These are phyloP conservation scores for Calidris pygmaea DNA, from an alignment of 2,113 vertebrate species.

Conservation along the genomic window DNA sequence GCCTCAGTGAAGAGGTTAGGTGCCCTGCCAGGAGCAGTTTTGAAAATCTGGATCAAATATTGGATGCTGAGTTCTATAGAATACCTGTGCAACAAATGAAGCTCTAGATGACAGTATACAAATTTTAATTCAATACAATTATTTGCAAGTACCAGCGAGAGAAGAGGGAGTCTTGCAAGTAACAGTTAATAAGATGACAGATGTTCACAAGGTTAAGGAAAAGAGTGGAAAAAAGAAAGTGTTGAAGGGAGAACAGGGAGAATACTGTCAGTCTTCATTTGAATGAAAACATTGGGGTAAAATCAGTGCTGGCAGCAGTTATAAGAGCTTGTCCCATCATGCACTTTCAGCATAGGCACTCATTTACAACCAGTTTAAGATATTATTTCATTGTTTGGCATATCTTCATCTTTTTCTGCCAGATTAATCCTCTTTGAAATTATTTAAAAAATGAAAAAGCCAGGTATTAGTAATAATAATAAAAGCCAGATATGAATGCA, in stretches of 20 bases:
- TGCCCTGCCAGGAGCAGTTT: neutral
- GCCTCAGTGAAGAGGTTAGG: neutral
- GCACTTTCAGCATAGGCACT: neutral
- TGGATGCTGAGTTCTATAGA: neutral
- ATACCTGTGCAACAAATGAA: neutral
- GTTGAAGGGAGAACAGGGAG: neutral
- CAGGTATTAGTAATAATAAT: neutral
- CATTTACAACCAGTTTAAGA: neutral
- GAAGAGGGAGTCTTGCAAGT: neutral
- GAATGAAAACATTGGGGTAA: neutral
- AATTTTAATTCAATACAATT: neutral
- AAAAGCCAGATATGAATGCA: neutral
- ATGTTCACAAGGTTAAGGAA: neutral
- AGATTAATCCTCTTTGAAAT: neutral
- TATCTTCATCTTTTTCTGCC: neutral
- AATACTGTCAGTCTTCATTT: neutral
- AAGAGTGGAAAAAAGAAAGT: neutral
- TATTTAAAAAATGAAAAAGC: neutral
- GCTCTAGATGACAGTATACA: neutral
- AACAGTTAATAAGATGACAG: neutral
- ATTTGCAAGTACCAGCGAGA: neutral
- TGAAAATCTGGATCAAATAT: neutral
- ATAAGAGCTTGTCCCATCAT: neutral
- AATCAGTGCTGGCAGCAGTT: neutral
- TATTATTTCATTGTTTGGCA: neutral